Percentiles rank a stretch among this genome's conserved stretches.
These are phyloP conservation scores for Rana temporaria DNA, from an alignment of 2,113 vertebrate genomes.

Conservation along the genomic window DNA sequence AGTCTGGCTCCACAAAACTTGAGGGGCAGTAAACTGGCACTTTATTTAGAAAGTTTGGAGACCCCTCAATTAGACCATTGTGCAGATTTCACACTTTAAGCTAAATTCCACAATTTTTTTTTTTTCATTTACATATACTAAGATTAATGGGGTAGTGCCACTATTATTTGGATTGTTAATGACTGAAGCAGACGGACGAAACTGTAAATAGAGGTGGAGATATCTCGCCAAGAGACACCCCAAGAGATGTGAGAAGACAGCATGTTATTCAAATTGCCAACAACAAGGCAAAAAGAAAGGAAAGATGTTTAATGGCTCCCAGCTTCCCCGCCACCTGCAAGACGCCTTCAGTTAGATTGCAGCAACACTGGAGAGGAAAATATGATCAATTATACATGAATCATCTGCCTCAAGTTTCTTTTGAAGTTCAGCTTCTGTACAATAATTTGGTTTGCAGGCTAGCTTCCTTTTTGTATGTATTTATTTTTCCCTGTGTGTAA, in stretches of 20 bases:
- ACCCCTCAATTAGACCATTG: too few relatives aligned
- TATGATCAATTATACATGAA: conserved; percentile 45
- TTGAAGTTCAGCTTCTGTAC: conserved; percentile 24
- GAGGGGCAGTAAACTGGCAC: too few relatives aligned
- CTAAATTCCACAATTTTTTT: too few relatives aligned
- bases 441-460: conserved; percentile 13
- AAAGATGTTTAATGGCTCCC: neutral
- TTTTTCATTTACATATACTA: neutral
- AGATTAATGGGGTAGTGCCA: neutral
- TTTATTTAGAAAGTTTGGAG: too few relatives aligned
- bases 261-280: neutral
- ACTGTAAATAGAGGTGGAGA: neutral
- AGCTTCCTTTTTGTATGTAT: neutral
- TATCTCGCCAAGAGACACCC: too few relatives aligned
- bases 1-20: too few relatives aligned
- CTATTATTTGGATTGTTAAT: neutral
- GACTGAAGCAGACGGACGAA: neutral
- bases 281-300: neutral
- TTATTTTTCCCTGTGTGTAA: neutral
- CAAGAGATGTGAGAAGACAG: neutral
- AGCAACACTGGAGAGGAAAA: conserved; percentile 17
- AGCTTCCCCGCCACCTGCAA: conserved; percentile 3
- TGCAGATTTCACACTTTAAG: too few relatives aligned
- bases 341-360: neutral
- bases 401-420: conserved; percentile 46